Evolutionary conservation across 2,888 invertebrate genomes (phyloP).

Genomic region (Lacanobia wlatinum): DNA sequence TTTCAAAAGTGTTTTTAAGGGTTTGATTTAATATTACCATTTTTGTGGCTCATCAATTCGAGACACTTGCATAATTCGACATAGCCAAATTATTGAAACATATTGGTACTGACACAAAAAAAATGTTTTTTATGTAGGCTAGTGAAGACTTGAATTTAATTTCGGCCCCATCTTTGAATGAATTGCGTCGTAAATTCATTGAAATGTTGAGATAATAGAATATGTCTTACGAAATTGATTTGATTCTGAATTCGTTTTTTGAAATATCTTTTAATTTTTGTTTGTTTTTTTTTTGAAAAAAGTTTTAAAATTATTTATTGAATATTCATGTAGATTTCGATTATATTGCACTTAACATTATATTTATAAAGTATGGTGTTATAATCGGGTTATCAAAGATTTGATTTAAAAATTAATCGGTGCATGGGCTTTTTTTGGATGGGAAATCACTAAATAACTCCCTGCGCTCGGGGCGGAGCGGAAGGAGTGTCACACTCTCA

Average conservation of each 20-base stretch:
- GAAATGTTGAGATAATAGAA: slow-evolving; percentile 16
- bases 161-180: slow-evolving; percentile 18
- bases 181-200: slow-evolving; percentile 38
- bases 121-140: neutral
- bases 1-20: no score
- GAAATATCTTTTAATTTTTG: slow-evolving; percentile 7
- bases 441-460: no score
- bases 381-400: no score
- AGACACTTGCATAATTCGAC: neutral
- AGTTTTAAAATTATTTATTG: neutral
- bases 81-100: neutral
- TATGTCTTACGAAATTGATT: slow-evolving; percentile 22
- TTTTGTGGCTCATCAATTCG: neutral
- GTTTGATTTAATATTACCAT: no score
- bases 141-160: slow-evolving; percentile 11
- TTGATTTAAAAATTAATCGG: no score
- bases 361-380: neutral
- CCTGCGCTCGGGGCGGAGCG: no score
- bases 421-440: no score
- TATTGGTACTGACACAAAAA: no score
- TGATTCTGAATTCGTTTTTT: neutral
- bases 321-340: neutral
- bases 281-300: neutral
- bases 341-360: neutral
- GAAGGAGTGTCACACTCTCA: no score